Evolutionary conservation across 1,140 invertebrate species (phyloP).

Genomic region (Pseudomyrmex sp.): DNA sequence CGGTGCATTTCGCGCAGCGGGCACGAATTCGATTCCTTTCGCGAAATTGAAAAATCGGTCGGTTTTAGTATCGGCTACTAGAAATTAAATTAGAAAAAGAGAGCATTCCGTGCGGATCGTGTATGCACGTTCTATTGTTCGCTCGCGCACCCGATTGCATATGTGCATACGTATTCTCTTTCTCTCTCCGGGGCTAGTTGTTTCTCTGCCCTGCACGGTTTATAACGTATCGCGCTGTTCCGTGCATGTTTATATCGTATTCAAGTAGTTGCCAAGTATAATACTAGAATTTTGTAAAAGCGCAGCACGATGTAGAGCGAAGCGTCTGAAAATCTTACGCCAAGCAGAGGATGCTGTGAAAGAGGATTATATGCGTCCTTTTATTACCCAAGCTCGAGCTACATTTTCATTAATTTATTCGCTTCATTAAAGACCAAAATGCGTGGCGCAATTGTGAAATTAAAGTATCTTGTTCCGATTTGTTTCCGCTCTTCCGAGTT

Average conservation of each 20-base stretch:
- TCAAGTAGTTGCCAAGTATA: neutral
- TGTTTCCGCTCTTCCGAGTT: too few species aligned
- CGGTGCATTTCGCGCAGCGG: slow-evolving; percentile 40
- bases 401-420: neutral
- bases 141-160: slow-evolving; percentile 52
- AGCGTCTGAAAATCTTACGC: neutral
- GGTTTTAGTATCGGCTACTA: slow-evolving; percentile 39
- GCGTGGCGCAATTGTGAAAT: too few species aligned
- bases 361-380: neutral
- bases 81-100: slow-evolving; percentile 65
- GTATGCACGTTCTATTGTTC: slow-evolving; percentile 29
- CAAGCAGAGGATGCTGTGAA: neutral
- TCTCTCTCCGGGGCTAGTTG: slow-evolving; percentile 3
- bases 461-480: too few species aligned
- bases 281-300: slow-evolving; percentile 14
- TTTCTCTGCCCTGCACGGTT: slow-evolving; percentile 29
- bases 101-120: slow-evolving; percentile 41
- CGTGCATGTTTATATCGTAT: slow-evolving; percentile 1
- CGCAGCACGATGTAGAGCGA: too few species aligned
- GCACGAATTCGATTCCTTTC: slow-evolving; percentile 57
- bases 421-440: too few species aligned
- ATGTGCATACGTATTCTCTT: slow-evolving; percentile 42
- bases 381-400: neutral
- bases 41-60: slow-evolving; percentile 58
- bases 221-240: slow-evolving; percentile 19